Evolutionary conservation across 2,797 vertebrate species (phyloP).

Genomic region (Galago senegalensis): DNA sequence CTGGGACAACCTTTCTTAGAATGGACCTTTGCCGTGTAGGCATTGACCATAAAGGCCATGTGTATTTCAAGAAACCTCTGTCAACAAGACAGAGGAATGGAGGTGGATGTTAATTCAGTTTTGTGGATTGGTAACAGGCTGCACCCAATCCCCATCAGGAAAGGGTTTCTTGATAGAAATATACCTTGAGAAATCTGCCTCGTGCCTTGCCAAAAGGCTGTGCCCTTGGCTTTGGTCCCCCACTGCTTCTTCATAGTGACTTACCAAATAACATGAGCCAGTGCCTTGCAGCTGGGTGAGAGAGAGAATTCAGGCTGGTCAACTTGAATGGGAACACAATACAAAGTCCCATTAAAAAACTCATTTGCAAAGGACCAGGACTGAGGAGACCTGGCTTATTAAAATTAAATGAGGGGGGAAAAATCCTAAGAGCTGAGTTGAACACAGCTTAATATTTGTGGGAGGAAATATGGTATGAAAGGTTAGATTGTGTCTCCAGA

Average conservation of each 20-base stretch:
- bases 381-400: not conserved
- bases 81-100: not conserved
- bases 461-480: not conserved
- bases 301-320: not conserved
- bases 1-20: not conserved
- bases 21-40: not conserved
- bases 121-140: not conserved
- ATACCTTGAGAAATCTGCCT: not conserved
- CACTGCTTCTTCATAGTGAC: not conserved
- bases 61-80: not conserved
- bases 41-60: not conserved
- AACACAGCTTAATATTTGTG: not conserved
- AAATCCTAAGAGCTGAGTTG: not conserved
- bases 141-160: not conserved
- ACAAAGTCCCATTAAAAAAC: not conserved
- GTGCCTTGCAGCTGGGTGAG: not conserved
- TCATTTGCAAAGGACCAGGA: not conserved
- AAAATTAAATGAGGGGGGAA: not conserved
- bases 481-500: not conserved
- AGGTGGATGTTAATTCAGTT: not conserved
- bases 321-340: not conserved
- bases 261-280: not conserved
- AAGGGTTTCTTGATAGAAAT: not conserved
- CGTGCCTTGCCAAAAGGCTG: not conserved
- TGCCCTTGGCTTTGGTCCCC: not conserved